Conservation (phyloP, 1,140 invertebrate species). For the Pollicipes pollicipes region DNA sequence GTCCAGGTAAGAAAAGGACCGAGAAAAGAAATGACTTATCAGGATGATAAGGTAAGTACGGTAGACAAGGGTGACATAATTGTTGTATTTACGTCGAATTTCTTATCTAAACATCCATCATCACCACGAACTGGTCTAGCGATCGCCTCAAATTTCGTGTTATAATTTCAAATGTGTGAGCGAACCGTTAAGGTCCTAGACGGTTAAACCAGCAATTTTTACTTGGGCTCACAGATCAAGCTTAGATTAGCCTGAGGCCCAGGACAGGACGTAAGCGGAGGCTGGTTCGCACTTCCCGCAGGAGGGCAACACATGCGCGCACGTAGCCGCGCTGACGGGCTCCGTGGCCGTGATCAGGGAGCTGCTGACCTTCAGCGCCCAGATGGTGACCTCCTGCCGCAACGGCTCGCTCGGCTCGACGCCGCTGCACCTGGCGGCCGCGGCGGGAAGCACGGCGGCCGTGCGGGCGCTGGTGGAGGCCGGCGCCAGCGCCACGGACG, state of each 20-base stretch:
- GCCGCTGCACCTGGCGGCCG: conserved; percentile 86
- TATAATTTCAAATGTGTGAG: too few species aligned
- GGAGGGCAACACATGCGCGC: conserved; percentile 94
- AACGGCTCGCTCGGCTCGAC: conserved; percentile 91
- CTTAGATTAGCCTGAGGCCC: too few species aligned
- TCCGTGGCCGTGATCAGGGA: conserved; percentile 94
- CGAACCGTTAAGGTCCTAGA: too few species aligned
- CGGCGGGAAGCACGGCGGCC: conserved; percentile 86
- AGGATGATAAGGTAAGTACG: too few species aligned
- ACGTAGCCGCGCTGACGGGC: conserved; percentile 97
- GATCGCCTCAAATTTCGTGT: not conserved
- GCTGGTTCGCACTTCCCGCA: conserved; percentile 18
- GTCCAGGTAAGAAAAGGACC: too few species aligned
- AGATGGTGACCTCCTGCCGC: conserved; percentile 81
- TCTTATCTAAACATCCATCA: too few species aligned
- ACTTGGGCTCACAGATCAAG: too few species aligned
- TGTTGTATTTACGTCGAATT: too few species aligned
- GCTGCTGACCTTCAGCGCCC: conserved; percentile 93
- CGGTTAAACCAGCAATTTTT: too few species aligned
- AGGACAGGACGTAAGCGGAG: not conserved
- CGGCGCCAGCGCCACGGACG: conserved; percentile 86
- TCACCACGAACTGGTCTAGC: too few species aligned
- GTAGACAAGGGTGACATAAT: too few species aligned
- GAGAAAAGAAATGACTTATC: too few species aligned
- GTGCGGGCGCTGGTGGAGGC: conserved; percentile 81